Conservation (phyloP, 2,797 vertebrate genomes). For the Pseudocheirus occidentalis region DNA sequence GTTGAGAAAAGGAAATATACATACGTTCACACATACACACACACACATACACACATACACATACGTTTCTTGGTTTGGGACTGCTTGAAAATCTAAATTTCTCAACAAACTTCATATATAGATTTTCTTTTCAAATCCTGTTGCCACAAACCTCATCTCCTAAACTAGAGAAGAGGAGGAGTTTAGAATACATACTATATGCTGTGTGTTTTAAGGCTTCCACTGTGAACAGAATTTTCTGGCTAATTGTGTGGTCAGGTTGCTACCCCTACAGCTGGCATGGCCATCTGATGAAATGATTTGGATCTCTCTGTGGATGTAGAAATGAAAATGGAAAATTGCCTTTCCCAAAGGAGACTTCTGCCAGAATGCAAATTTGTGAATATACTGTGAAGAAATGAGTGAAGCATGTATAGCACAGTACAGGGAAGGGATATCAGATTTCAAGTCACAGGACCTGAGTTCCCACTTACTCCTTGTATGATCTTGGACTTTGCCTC, state of each 20-base stretch:
- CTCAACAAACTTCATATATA: not conserved
- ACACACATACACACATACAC: not conserved
- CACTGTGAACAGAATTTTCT: constrained; percentile 6
- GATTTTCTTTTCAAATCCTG: constrained; percentile 39
- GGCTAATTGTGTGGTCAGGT: not conserved
- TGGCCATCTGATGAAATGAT: constrained; percentile 18
- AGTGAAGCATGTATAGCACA: not conserved
- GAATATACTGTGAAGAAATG: not conserved
- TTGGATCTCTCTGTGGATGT: not conserved
- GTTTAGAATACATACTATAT: constrained; percentile 18
- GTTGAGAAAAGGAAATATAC: constrained; percentile 14
- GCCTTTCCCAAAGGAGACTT: constrained; percentile 26
- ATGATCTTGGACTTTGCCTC: not conserved
- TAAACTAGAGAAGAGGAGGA: not conserved
- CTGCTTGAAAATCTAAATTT: constrained; percentile 38
- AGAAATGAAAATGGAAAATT: constrained; percentile 5
- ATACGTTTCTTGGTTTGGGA: not conserved
- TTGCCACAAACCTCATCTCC: constrained; percentile 28
- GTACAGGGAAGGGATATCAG: not conserved
- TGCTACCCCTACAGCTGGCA: not conserved
- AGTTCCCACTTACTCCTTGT: not conserved
- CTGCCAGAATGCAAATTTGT: constrained; percentile 3
- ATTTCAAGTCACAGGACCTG: not conserved
- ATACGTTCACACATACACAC: too few species aligned
- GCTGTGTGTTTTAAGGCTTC: constrained; percentile 30